Evolutionary conservation across 1,140 invertebrate species (phyloP).

Genomic region (Leguminivora glycinivorella): DNA sequence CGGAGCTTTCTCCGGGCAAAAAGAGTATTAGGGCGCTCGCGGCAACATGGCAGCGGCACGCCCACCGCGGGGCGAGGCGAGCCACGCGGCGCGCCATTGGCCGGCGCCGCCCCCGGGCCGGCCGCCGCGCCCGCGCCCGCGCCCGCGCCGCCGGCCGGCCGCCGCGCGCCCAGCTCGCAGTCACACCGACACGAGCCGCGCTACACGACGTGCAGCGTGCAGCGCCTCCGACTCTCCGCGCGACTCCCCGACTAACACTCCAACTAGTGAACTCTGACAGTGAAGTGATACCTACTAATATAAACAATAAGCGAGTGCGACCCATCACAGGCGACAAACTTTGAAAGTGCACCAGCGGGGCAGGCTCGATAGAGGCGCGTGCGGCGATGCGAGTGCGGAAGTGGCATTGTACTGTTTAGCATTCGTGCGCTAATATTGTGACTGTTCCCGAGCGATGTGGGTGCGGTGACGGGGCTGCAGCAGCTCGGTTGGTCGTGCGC

Average conservation of each 20-base stretch:
- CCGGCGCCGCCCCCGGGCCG: slow-evolving; percentile 24
- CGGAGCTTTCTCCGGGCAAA: slow-evolving; percentile 74
- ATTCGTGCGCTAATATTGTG: slow-evolving; percentile 2
- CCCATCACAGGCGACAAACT: neutral
- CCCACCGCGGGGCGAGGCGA: slow-evolving; percentile 44
- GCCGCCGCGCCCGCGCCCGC: slow-evolving; percentile 31
- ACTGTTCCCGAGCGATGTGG: slow-evolving; percentile 43
- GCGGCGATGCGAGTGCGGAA: slow-evolving; percentile 29
- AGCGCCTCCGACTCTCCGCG: slow-evolving; percentile 37
- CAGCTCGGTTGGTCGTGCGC: slow-evolving; percentile 55
- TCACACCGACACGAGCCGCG: slow-evolving; percentile 55
- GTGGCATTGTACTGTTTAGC: slow-evolving; percentile 5
- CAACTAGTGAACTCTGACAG: slow-evolving; percentile 11
- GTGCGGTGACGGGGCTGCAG: slow-evolving; percentile 52
- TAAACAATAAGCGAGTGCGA: neutral
- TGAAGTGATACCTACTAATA: slow-evolving; percentile 4
- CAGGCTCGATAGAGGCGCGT: neutral
- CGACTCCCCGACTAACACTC: neutral
- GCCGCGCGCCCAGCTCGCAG: slow-evolving; percentile 37
- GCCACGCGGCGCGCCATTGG: slow-evolving; percentile 11
- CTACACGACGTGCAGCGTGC: slow-evolving; percentile 36
- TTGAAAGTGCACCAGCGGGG: neutral
- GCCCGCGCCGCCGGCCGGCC: slow-evolving; percentile 41
- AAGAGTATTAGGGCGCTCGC: slow-evolving; percentile 67
- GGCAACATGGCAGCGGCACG: slow-evolving; percentile 71